Evolutionary conservation across 2,888 invertebrate species (phyloP).

Genomic region (Caenorhabditis panamensis): DNA sequence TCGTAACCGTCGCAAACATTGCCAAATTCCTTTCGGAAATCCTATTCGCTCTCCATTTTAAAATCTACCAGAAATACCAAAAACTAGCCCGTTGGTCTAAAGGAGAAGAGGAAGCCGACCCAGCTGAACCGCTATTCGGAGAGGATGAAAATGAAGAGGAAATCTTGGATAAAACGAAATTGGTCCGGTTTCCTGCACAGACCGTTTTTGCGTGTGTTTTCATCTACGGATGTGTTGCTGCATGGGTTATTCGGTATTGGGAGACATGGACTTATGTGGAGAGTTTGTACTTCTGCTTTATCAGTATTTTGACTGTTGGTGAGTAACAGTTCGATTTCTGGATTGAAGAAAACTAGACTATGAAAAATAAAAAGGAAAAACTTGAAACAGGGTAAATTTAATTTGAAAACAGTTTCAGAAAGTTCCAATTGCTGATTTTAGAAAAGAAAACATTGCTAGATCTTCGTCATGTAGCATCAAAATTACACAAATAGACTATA

Average conservation of each 20-base stretch:
- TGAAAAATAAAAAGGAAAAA: no score
- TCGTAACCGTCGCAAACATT: constrained; percentile 78
- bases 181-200: constrained; percentile 80
- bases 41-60: constrained; percentile 77
- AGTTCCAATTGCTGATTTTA: no score
- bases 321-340: constrained; percentile 37
- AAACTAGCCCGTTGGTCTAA: constrained; percentile 30
- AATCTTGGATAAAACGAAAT: constrained; percentile 75
- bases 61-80: constrained; percentile 74
- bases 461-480: no score
- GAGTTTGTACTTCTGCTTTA: constrained; percentile 79
- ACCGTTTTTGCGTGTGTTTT: constrained; percentile 78
- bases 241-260: constrained; percentile 70
- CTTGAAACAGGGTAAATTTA: no score
- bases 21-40: constrained; percentile 80
- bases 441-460: no score
- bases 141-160: constrained; percentile 80
- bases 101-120: constrained; percentile 54
- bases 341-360: no score
- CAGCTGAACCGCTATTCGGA: constrained; percentile 71
- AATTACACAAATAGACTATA: no score
- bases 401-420: no score
- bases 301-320: constrained; percentile 80
- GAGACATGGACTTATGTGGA: constrained; percentile 79
- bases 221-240: constrained; percentile 77